A percentile compares a stretch with the other conserved stretches of the same genome.
Evolutionary conservation across 1,140 invertebrate genomes (phyloP).

Genomic region (Saxidomus purpurata): DNA sequence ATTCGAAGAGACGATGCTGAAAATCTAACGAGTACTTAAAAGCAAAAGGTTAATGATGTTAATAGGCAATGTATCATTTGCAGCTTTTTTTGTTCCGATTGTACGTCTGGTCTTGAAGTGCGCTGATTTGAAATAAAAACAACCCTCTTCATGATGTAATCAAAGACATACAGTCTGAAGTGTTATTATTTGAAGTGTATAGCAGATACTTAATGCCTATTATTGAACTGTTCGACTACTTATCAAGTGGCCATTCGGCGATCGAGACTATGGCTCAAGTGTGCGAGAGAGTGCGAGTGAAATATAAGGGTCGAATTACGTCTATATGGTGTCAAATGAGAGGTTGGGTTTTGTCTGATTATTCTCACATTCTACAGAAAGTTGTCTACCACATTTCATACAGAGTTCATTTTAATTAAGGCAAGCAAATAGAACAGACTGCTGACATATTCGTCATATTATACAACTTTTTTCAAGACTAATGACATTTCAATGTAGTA

Average conservation of each 20-base stretch:
- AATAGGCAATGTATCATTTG: neutral
- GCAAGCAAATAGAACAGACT: too few species aligned
- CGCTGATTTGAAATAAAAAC: constrained; percentile 49
- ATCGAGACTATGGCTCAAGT: constrained; percentile 23
- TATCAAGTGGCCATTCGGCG: constrained; percentile 17
- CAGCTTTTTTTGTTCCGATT: neutral
- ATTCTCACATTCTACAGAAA: constrained; percentile 8
- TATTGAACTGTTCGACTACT: constrained; percentile 39
- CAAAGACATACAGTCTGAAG: constrained; percentile 47
- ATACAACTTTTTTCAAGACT: too few species aligned
- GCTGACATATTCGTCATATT: too few species aligned
- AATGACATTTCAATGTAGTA: too few species aligned
- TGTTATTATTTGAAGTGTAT: constrained; percentile 38
- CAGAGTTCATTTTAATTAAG: too few species aligned
- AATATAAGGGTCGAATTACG: constrained; percentile 19
- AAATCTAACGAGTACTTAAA: neutral
- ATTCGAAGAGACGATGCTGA: neutral
- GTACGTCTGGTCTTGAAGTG: constrained; percentile 9
- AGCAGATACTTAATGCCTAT: constrained; percentile 27
- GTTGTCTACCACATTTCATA: neutral
- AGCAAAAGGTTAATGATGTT: neutral
- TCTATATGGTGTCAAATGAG: neutral
- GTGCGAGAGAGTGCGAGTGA: neutral
- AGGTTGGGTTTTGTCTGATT: neutral
- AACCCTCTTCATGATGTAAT: constrained; percentile 38